Evolutionary conservation across 2,113 vertebrate genomes (phyloP), one percentile per base, ranked within the genome.

Genomic region (Callorhinus ursinus): DNA sequence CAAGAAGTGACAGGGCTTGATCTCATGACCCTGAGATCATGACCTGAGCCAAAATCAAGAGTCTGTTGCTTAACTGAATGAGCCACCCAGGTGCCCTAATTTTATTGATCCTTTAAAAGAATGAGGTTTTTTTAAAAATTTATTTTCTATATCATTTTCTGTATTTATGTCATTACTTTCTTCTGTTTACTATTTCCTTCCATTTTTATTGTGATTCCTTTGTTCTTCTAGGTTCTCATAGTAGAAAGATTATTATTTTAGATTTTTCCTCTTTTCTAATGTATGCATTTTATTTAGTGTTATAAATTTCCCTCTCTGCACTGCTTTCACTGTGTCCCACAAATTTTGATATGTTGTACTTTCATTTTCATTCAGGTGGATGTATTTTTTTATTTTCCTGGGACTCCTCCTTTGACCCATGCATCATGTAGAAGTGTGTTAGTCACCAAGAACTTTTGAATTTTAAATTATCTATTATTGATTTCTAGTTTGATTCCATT

Each of bases 131-230:
- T 96, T 46, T 8, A 46, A 46, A 46, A 46, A 39, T 80, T 96
- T 93, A 36, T 53, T 71, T 80, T 67, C 59, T 61, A 21, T 59
- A 24, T 59, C 57, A 14, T 71, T 90, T 94, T 96, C 46, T 69
- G 26, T 61, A 79, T 86, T 87, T 87, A n/a, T 53, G 71, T 93
- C n/a, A 80, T 61, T 88, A 33, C 69, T 81, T 69, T 94, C 16
- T 39, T 24, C 5, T 53, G 5, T 61, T 82, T 51, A 83, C 59
- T 86, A 72, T 57, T 71, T 71, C 42, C 65, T 67, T 63, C 59
- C 46, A 69, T 15, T 91, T 49, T 6, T 24, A 24, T 82, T 71
- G 51, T 67, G 59, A 59, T 67, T 79, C 31, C 79, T 65, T 86
- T 95, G 59, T 53, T 67, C 51, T 83, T 69, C 36, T 55, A 69